A percentile compares a stretch with the other conserved stretches of the same genome.
Evolutionary conservation across 2,113 vertebrate genomes (phyloP).

Genomic region (Chaetura pelagica): DNA sequence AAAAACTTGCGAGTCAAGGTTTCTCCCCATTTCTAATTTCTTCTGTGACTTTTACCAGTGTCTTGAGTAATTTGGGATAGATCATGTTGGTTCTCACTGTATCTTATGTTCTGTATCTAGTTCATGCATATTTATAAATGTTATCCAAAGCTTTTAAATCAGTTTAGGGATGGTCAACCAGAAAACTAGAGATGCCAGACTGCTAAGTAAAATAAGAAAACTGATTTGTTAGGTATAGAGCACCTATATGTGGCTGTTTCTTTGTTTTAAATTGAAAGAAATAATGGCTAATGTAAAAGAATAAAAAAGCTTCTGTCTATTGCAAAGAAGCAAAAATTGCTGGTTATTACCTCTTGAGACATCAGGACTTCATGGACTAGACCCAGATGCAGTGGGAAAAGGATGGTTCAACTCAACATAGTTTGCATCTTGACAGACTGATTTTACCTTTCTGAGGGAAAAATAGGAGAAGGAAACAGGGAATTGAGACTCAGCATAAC

Average conservation of each 20-base stretch:
- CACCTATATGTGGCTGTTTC: neutral
- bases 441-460: neutral
- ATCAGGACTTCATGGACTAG: neutral
- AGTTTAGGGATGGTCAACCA: neutral
- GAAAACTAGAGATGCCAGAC: neutral
- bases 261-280: neutral
- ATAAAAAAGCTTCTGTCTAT: neutral
- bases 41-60: neutral
- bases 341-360: neutral
- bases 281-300: neutral
- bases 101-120: neutral
- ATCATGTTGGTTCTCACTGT: neutral
- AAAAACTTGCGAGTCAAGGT: neutral
- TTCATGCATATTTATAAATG: neutral
- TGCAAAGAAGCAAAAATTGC: neutral
- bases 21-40: rapidly evolving
- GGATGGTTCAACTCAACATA: neutral
- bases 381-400: neutral
- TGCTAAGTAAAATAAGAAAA: neutral
- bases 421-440: neutral
- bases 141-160: neutral
- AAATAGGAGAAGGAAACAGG: neutral
- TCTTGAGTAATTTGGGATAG: neutral
- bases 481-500: neutral
- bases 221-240: neutral